These are phyloP conservation scores for Penelope pileata DNA, from an alignment of 2,113 vertebrate genomes.

Conservation along the genomic window DNA sequence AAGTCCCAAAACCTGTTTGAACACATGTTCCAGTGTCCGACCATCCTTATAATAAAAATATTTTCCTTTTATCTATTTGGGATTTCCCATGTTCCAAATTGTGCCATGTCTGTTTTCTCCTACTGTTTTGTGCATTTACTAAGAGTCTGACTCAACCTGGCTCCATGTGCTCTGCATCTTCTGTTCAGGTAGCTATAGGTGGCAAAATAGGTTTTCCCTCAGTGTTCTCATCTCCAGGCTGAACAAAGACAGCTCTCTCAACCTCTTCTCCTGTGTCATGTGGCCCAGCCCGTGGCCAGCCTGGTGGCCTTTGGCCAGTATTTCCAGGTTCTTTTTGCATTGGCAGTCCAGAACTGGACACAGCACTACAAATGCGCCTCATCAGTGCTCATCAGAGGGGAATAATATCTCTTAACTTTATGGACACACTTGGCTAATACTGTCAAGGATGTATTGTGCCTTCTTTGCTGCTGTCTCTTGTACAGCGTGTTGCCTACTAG, in stretches of 20 bases:
- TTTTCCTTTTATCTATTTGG: not conserved
- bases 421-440: not conserved
- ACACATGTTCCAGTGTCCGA: not conserved
- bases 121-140: not conserved
- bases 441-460: not conserved
- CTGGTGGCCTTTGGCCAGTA: not conserved
- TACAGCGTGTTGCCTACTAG: not conserved
- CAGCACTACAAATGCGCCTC: no score
- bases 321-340: not conserved
- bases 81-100: not conserved
- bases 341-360: no score
- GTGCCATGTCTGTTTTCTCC: not conserved
- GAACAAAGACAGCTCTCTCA: not conserved
- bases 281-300: not conserved
- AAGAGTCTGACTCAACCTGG: not conserved
- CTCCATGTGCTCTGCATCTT: not conserved
- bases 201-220: not conserved
- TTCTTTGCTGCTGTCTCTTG: not conserved
- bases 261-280: not conserved
- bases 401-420: not conserved
- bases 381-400: not conserved
- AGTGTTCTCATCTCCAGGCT: not conserved
- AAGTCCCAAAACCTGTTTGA: not conserved
- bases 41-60: not conserved
- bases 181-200: not conserved